Conservation (phyloP, 2,113 vertebrate genomes). For the Osmerus mordax region DNA sequence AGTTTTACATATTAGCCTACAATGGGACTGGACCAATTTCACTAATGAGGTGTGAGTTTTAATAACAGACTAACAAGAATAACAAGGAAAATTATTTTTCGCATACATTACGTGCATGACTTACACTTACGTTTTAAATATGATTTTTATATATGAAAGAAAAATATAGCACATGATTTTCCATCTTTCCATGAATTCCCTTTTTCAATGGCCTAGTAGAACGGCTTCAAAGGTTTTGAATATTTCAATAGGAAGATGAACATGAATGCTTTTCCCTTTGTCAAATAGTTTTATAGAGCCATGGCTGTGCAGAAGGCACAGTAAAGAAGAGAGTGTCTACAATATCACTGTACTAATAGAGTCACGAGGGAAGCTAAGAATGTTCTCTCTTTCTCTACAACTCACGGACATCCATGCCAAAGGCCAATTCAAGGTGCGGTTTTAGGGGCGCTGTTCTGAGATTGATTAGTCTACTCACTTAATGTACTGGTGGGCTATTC, state of each 20-base stretch:
- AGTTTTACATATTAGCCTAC: too few species aligned
- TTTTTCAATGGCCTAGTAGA: neutral
- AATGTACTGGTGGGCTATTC: too few species aligned
- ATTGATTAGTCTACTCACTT: too few species aligned
- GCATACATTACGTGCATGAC: too few species aligned
- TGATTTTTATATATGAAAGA: neutral
- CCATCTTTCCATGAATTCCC: neutral
- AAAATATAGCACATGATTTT: neutral
- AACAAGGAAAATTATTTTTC: neutral
- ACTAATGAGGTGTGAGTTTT: neutral
- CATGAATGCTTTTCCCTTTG: neutral
- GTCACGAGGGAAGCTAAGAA: neutral
- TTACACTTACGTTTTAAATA: too few species aligned
- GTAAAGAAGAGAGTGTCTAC: neutral
- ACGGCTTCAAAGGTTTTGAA: too few species aligned
- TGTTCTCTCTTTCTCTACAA: too few species aligned
- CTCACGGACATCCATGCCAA: too few species aligned
- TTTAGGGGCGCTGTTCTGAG: too few species aligned
- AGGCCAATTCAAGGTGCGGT: too few species aligned
- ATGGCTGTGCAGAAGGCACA: neutral
- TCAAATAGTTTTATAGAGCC: neutral
- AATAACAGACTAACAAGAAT: neutral
- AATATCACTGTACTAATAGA: neutral
- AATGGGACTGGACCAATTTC: too few species aligned
- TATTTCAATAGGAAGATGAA: neutral